Conservation (phyloP, 2,888 invertebrate genomes). For the Spilosoma lubricipeda region DNA sequence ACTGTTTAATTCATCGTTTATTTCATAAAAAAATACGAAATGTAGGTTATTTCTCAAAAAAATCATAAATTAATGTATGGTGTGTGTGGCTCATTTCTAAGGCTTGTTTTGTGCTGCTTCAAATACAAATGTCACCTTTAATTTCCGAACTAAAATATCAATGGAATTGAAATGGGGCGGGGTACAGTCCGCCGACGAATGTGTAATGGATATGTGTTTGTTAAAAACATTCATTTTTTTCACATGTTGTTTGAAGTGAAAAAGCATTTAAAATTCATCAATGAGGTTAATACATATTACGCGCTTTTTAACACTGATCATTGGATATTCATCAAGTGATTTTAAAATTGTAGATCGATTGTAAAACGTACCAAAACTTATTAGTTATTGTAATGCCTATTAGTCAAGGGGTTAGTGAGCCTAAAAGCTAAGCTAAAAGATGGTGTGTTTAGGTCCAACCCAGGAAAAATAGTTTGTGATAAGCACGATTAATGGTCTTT, state of each 20-base stretch:
- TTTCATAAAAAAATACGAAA: no score
- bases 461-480: no score
- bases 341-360: background rate
- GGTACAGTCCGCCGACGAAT: slow-evolving; percentile 6
- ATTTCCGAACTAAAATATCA: slow-evolving; percentile 3
- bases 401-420: no score
- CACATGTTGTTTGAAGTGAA: background rate
- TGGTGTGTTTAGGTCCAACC: no score
- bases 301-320: background rate
- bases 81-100: background rate
- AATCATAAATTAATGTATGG: background rate
- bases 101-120: background rate
- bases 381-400: background rate
- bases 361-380: background rate
- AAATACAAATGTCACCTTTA: slow-evolving; percentile 8
- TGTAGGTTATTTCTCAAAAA: background rate
- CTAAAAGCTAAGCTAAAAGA: no score
- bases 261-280: background rate
- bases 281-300: background rate
- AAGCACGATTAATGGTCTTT: no score
- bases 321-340: background rate
- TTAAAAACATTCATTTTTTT: background rate
- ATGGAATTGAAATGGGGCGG: background rate
- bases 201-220: background rate
- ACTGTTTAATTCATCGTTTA: no score